phyloP scores from a whole-genome alignment of 92 coral and sea anemone species.

The Plumapathes pennacea region DNA sequence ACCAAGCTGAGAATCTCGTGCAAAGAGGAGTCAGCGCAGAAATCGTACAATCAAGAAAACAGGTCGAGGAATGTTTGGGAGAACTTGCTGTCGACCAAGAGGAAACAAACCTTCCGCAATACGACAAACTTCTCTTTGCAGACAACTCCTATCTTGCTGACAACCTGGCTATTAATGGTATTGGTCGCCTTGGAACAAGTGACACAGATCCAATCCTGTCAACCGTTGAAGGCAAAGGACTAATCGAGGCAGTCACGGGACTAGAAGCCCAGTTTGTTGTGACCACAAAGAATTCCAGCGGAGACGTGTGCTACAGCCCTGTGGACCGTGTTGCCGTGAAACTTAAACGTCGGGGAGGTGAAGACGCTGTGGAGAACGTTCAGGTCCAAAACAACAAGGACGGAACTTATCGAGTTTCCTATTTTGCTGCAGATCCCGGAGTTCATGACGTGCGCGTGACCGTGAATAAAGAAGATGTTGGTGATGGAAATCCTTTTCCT shows the following conservation, averaged over 20 bases:
- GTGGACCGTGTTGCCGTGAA: neutral
- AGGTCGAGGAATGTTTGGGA: neutral
- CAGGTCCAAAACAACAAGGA: conserved; percentile 10
- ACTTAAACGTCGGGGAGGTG: conserved; percentile 7
- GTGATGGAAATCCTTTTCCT: conserved; percentile 33
- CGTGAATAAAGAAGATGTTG: conserved; percentile 13
- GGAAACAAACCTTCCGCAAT: no score
- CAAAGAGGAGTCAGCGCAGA: neutral
- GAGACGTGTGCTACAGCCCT: neutral
- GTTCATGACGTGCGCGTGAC: conserved; percentile 1
- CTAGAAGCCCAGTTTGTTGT: conserved; percentile 2
- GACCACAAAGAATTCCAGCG: conserved; percentile 2
- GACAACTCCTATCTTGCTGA: conserved; percentile 1
- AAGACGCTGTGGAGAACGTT: neutral
- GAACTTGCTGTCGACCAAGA: no score
- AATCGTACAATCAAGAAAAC: neutral
- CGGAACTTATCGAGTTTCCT: conserved; percentile 30
- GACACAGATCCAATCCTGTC: neutral
- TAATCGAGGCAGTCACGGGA: conserved; percentile 2
- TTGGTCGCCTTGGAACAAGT: conserved; percentile 3
- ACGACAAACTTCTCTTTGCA: neutral
- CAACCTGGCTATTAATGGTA: neutral
- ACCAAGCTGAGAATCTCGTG: neutral
- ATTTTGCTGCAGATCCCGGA: conserved; percentile 27
- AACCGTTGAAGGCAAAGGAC: conserved; percentile 2